Conservation (phyloP, 2,113 vertebrate genomes). For the Sceloporus tristichus region DNA sequence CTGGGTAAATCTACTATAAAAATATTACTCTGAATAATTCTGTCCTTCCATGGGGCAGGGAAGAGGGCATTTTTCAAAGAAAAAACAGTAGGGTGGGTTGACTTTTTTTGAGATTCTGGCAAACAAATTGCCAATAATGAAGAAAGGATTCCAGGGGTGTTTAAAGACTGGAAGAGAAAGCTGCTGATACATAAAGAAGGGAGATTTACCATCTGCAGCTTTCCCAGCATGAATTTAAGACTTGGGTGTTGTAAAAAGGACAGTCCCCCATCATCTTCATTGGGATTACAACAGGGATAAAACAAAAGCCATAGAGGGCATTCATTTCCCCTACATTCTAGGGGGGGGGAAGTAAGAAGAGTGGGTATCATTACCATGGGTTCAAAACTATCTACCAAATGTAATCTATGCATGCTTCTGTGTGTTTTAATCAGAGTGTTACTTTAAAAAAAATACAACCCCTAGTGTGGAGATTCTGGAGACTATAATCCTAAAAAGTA, state of each 20-base stretch:
- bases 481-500: no score
- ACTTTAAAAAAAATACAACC: no score
- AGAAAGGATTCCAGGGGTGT: conserved; percentile 29
- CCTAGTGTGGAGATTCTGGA: no score
- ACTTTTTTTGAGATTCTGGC: rapidly evolving
- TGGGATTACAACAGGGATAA: conserved; percentile 45
- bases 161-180: conserved; percentile 38
- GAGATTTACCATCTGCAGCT: conserved; percentile 34
- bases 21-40: not conserved
- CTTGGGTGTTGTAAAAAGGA: not conserved
- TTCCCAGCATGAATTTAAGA: not conserved
- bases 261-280: conserved; percentile 22
- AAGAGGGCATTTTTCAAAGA: no score
- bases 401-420: no score
- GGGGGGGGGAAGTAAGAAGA: no score
- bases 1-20: not conserved
- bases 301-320: conserved; percentile 15
- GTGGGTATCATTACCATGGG: no score
- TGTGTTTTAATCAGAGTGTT: no score
- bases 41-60: not conserved
- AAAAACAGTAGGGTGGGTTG: no score
- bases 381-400: not conserved
- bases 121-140: not conserved
- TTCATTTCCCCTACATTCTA: conserved; percentile 30
- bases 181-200: conserved; percentile 38